Conservation (phyloP, 1,140 invertebrate species). For the Philopotamus ludificatus region DNA sequence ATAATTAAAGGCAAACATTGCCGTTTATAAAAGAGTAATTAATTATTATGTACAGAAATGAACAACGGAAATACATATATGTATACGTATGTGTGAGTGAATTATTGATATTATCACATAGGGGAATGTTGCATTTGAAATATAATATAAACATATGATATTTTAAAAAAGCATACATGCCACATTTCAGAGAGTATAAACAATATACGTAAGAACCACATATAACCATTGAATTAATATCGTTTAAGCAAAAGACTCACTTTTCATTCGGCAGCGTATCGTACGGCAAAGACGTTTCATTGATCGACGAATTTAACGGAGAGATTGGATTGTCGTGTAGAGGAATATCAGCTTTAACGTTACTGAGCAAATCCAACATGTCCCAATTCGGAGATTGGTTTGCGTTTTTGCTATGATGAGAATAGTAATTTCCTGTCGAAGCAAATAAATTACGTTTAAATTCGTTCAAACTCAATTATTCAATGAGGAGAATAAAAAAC, state of each 20-base stretch:
- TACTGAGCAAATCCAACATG: constrained; percentile 67
- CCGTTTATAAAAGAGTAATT: too few species aligned
- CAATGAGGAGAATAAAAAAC: neutral
- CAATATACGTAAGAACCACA: too few species aligned
- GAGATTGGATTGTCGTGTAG: constrained; percentile 11
- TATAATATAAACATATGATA: too few species aligned
- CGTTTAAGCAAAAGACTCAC: constrained; percentile 57
- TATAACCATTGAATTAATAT: too few species aligned
- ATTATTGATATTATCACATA: too few species aligned
- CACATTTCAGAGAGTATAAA: too few species aligned
- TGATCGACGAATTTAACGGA: neutral
- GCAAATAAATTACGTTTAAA: neutral
- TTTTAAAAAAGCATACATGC: too few species aligned
- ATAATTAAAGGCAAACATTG: too few species aligned
- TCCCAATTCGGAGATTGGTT: constrained; percentile 53
- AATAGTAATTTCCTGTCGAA: constrained; percentile 21
- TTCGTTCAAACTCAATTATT: neutral
- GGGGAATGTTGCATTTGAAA: too few species aligned
- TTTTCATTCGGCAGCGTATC: constrained; percentile 60
- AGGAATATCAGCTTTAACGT: constrained; percentile 56
- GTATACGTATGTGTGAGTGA: too few species aligned
- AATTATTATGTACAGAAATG: too few species aligned
- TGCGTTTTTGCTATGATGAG: constrained; percentile 4
- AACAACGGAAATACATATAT: too few species aligned
- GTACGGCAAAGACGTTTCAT: constrained; percentile 45